Conservation (phyloP, 2,113 vertebrate species). For the Grallaria varia region DNA sequence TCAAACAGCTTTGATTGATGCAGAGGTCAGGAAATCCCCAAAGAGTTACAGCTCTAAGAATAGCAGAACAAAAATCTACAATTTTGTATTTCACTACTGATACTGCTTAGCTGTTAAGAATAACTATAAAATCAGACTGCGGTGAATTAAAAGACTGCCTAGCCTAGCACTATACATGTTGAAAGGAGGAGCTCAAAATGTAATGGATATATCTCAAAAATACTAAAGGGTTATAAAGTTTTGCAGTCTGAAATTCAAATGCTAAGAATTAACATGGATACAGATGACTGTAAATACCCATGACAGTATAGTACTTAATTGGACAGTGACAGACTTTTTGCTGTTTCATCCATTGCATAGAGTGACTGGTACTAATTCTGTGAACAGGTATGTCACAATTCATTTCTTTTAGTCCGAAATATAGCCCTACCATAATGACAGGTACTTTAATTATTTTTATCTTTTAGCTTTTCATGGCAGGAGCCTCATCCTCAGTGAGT, state of each 20-base stretch:
- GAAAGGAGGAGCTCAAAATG: neutral
- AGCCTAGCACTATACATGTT: neutral
- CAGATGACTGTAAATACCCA: neutral
- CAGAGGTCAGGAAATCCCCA: neutral
- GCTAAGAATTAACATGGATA: neutral
- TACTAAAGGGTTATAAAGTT: neutral
- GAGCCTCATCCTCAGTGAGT: neutral
- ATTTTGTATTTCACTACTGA: neutral
- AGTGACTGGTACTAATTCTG: neutral
- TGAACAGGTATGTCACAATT: neutral
- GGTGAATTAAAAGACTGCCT: neutral
- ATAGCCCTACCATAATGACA: neutral
- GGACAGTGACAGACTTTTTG: neutral
- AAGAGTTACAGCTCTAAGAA: neutral
- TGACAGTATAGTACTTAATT: neutral
- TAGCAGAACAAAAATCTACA: neutral
- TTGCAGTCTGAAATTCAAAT: neutral
- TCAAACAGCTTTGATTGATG: neutral
- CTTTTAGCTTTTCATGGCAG: neutral
- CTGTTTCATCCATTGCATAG: neutral
- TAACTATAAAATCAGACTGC: neutral
- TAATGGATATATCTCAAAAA: neutral
- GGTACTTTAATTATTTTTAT: neutral
- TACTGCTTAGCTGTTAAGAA: neutral
- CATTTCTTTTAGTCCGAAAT: neutral